Evolutionary conservation across 2,797 vertebrate species (phyloP).

Genomic region (Hylomyscus alleni): DNA sequence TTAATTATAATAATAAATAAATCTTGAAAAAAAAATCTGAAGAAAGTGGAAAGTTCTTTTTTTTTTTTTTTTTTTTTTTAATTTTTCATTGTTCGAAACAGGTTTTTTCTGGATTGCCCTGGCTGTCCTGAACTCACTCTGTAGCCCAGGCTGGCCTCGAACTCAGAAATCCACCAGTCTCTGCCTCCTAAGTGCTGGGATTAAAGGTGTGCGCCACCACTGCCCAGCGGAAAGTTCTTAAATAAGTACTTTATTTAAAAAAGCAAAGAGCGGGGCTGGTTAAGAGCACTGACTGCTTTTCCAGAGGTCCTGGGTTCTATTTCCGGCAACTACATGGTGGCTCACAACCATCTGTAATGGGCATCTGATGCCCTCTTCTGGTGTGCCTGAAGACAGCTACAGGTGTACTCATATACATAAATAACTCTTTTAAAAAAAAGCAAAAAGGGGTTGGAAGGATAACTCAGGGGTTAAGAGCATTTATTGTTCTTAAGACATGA

Average conservation of each 20-base stretch:
- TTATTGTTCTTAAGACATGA: neutral
- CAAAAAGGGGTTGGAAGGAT: neutral
- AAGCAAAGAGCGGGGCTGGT: neutral
- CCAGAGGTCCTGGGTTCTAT: neutral
- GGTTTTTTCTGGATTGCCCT: no score
- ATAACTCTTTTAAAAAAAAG: neutral
- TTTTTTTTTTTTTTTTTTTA: no score
- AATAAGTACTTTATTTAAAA: neutral
- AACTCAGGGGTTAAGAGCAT: neutral
- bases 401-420: neutral
- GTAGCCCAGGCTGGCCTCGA: no score
- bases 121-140: no score
- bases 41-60: no score
- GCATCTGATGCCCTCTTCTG: neutral
- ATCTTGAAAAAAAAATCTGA: no score
- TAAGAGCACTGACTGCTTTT: neutral
- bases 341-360: neutral
- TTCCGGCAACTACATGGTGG: neutral
- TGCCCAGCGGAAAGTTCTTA: neutral
- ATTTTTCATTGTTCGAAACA: no score
- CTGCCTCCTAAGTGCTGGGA: no score
- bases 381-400: no score
- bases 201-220: no score
- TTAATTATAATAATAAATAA: no score
- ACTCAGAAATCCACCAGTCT: no score